A percentile compares a stretch with the other conserved stretches of the same genome.
Conservation (phyloP, 2,113 vertebrate genomes). For the Arizona elegans region DNA sequence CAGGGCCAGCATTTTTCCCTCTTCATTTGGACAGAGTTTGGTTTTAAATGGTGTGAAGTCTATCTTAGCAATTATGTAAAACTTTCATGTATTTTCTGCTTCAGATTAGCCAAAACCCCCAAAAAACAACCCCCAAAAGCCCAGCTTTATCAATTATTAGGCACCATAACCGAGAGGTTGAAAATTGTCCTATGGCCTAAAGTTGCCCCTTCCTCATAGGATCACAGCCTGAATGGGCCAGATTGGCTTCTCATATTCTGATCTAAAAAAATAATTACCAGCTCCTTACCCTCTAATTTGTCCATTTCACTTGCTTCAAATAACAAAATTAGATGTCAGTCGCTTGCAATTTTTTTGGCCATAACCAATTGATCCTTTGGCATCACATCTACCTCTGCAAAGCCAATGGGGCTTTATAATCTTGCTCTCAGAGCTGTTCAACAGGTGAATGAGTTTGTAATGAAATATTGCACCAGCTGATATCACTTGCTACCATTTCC, state of each 20-base stretch:
- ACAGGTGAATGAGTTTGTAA: constrained; percentile 13
- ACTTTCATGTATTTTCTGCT: background rate
- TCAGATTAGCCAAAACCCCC: background rate
- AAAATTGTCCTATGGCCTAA: background rate
- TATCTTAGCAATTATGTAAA: background rate
- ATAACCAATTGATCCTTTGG: background rate
- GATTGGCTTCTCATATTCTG: background rate
- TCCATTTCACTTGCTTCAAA: background rate
- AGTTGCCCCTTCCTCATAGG: background rate
- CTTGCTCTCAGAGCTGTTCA: background rate
- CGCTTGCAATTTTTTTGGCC: background rate
- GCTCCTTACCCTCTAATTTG: background rate
- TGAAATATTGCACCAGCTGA: constrained; percentile 28
- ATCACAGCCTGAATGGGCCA: background rate
- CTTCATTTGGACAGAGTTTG: background rate
- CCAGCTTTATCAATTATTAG: background rate
- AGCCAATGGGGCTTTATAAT: background rate
- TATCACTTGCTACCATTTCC: background rate
- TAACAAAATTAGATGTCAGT: background rate
- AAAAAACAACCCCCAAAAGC: background rate
- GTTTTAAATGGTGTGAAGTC: background rate
- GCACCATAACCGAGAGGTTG: background rate
- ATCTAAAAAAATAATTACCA: background rate
- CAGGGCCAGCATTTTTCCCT: background rate
- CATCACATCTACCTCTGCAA: background rate